Conservation (phyloP, 1,140 invertebrate genomes). For the Drosophila athabasca region DNA sequence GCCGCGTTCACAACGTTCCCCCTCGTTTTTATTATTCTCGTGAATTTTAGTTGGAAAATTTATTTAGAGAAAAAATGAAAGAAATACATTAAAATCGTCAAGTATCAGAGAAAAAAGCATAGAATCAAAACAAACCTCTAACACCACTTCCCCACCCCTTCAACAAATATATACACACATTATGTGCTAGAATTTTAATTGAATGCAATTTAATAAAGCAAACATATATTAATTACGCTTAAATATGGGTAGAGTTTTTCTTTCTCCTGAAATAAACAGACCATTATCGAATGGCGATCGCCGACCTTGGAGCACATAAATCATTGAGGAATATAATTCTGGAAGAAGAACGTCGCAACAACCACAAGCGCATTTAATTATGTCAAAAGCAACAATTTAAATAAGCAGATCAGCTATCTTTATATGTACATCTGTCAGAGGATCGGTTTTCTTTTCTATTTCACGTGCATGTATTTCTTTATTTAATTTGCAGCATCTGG, state of each 20-base stretch:
- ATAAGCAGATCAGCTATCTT: no score
- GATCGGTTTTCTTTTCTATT: no score
- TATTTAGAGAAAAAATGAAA: slow-evolving; percentile 1
- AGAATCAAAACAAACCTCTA: neutral
- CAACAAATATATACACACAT: slow-evolving; percentile 41
- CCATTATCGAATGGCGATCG: no score
- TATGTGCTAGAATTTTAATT: slow-evolving; percentile 73
- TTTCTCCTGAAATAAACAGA: no score
- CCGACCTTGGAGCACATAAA: slow-evolving; percentile 27
- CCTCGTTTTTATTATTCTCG: no score
- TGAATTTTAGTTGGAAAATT: slow-evolving; percentile 22
- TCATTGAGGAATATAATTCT: neutral
- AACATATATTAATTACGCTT: slow-evolving; percentile 74
- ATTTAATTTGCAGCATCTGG: no score
- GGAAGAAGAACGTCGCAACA: neutral
- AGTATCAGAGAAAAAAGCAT: slow-evolving; percentile 7
- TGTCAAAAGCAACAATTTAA: neutral
- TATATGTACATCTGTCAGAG: no score
- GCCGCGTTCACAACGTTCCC: no score
- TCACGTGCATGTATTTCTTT: no score
- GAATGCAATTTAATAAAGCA: slow-evolving; percentile 77
- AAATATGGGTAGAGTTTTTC: slow-evolving; percentile 20
- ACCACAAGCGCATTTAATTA: slow-evolving; percentile 20
- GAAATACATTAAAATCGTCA: slow-evolving; percentile 25
- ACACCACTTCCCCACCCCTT: slow-evolving; percentile 4